Evolutionary conservation across 2,113 vertebrate species (phyloP), one percentile per base, ranked within the genome.

Genomic region (Anoplopoma fimbria): DNA sequence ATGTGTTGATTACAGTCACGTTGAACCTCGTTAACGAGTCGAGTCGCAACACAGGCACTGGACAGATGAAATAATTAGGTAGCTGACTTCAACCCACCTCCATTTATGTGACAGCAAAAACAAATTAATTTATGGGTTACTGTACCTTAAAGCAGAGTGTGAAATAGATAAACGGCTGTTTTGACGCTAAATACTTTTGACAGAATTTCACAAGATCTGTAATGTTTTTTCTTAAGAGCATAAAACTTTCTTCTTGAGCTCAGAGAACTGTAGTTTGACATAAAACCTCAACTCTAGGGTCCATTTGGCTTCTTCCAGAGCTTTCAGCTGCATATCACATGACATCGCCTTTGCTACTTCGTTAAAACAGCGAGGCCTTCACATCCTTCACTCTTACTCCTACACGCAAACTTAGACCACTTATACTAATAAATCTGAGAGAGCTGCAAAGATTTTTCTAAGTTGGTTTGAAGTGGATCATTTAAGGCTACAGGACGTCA

Each of bases 21-120:
- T 17, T 53, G 69, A 73, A 38, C 51, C 45, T 57, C 57, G 69
- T 47, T 55, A 36, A 63, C 0, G 1, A 64, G 31, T 31, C 4
- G 73, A 15, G 40, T 73, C 60, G 62, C n/a, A 42, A 51, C 21
- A 55, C 58, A 53, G 75, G 69, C 73, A 75, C 49, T n/a, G 29
- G 60, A 67, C 38, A 40, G 67, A 68, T n/a, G n/a, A n/a, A n/a
- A n/a, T 6, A 29, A 36, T 51, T 25, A 13, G 10, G 15, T 47
- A 57, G 14, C 17, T 4, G 17, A 47, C 29, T 17, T 58, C 3
- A 57, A 25, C 62, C 49, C n/a, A 25, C 6, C 45, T 47, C 17
- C 0, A 47, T 12, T 2, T 15, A 45, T 5, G 14, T 34, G 15
- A 23, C 42, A 45, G 42, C 42, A 29, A 6, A 27, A 8, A 45